Base-by-base conservation (phyloP, 2,888 invertebrate species). In the Leucozona laternaria region DNA sequence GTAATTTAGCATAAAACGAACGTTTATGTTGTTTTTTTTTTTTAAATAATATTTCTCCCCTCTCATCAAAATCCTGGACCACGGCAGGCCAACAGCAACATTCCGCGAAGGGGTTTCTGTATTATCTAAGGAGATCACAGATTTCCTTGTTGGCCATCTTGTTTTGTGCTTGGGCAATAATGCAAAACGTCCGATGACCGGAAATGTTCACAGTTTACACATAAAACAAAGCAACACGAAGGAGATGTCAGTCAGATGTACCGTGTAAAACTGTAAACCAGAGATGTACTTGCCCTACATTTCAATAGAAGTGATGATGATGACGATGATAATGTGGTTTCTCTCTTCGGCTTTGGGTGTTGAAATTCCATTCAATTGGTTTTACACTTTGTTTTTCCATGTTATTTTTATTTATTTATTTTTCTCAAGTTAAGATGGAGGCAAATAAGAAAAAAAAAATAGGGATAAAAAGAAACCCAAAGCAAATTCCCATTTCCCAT, bases 1-100 rank as follows among this genome's bases (percentile, higher is more conserved):
- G 86, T 86, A 81, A 86, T 82, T 86, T 86, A 86, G 82, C 86
- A 81, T 82, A 86, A 82, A 82, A 86, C 73, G 86, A 84, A 73
- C 73, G 77, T 48, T 68, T 60, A 62, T 62, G 64, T 11, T 50
- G 71, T 43, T 25, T 40, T 57, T 71, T 55, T 77, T 22, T 58
- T 17, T 68, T 55, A n/a, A n/a, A n/a, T 55, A 31, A 50, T 64
- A 34, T 70, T 71, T 20, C 28, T 53, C 34, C 37, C 55, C 22
- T 34, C 62, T 28, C 76, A 17, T 17, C n/a, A 50, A 43, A 64
- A 17, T 45, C 17, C 28, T 64, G 45, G 64, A 45, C 31, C 62
- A 34, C 25, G n/a, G n/a, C 7, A 31, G 8, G 31, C 31, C 34
- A 31, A 40, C 15, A 55, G n/a, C 60, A 31, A 64, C 37, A 20